Base-by-base conservation (phyloP, 2,113 vertebrate species). In the Bombycilla garrulus region DNA sequence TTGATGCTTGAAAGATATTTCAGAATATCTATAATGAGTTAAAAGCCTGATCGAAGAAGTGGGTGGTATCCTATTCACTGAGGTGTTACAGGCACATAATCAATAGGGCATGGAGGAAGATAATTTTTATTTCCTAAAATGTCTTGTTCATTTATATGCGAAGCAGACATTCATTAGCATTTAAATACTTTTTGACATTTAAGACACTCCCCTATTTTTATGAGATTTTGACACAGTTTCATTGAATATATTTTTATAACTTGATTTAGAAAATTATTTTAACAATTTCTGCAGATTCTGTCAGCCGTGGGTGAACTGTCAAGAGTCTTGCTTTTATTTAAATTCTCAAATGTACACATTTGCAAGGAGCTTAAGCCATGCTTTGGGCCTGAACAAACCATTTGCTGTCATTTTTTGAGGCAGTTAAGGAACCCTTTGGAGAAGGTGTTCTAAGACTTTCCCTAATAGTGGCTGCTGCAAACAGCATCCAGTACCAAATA, bases 151-250 rank as follows among this genome's bases (percentile, higher is more conserved):
- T 83, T 96, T 95, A 62, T 65, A 83, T 82, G 58, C 90, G 92
- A 95, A 95, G 88, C 79, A 92, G 94, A 93, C 56, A 81, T 83
- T 84, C 60, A 96, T 95, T 95, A 95, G 35, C 96, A 96, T 97
- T 96, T 94, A 91, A 96, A 95, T 95, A 56, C 80, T 67, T 81
- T 81, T 25, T 95, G 96, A 96, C 92, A 90, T 95, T 96, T 96
- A 89, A 93, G 92, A 82, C 62, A 90, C 88, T 97, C 91, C 93
- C 85, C 28, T 86, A 48, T 95, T 96, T 96, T 78, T 65, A 38
- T 83, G 66, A 93, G 77, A 80, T 85, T 94, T 90, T 94, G 86
- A 92, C 90, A 91, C 13, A 62, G 24, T 91, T 97, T 74, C 44
- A 64, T 22, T 65, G 82, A 95, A 74, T 90, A 67, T 71, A 66